Base-by-base conservation (phyloP, 2,113 vertebrate genomes). In the Neolamprologus toae region DNA sequence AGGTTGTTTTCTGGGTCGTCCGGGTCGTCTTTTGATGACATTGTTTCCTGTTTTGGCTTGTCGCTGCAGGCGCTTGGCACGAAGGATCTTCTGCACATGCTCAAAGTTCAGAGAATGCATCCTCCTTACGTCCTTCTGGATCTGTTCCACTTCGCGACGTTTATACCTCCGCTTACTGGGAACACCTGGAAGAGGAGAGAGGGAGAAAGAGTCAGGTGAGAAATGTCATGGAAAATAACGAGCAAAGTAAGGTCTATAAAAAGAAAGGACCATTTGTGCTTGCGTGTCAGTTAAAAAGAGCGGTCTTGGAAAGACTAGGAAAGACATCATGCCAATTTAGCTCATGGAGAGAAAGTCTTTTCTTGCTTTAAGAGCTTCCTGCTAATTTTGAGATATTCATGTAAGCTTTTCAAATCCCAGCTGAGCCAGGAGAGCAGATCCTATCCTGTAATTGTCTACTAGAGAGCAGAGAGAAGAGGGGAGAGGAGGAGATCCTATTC, bases 21-120 rank as follows among this genome's bases (percentile, higher is more conserved):
- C 99, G 14, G 98, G 96, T 40, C 97, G 93, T 90, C 98, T 97
- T 96, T 99, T 99, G 87, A 99, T 97, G 55, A 99, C 98, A 92
- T 99, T 99, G 97, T 99, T 99, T 96, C 99, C 99, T 6, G 98
- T 99, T 97, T 99, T 99, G 94, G 99, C 98, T 97, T 99, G 98
- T 96, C 99, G 97, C 97, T 99, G 99, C 94, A 99, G 98, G 94
- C 98, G 96, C 96, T 99, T 99, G 95, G 98, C 98, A 95, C 98
- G 98, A 84, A 99, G 97, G 95, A 99, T 99, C 95, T 99, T 99
- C 97, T 99, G 99, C 93, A 99, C 98, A 1, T 99, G 99, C 95
- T 99, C 98, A 95, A 99, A 96, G 94, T 98, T 99, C 97, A 98
- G 98, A 96, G 98, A 97, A 93, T 98, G 98, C 97, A 98, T 98